Percentiles rank a stretch among this genome's conserved stretches.
These are phyloP conservation scores for Aphaenogaster ashmeadi DNA, from an alignment of 1,140 invertebrate genomes.

Conservation along the genomic window DNA sequence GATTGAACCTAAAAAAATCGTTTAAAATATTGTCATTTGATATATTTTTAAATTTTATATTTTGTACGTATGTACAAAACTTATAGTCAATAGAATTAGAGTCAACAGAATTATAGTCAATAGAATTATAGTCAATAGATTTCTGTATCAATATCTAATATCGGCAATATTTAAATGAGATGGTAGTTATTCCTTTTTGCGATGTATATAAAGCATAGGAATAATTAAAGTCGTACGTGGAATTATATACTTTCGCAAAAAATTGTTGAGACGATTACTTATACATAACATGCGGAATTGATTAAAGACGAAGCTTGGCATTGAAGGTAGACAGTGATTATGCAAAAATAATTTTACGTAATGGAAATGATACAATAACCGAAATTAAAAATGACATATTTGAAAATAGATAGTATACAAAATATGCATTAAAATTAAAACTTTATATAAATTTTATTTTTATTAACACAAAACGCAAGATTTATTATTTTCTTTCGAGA, in stretches of 20 bases:
- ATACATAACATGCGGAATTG: neutral
- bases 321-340: neutral
- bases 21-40: neutral
- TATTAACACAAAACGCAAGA: neutral
- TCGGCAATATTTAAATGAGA: neutral
- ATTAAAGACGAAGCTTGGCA: neutral
- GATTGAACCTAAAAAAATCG: neutral
- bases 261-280: neutral
- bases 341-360: neutral
- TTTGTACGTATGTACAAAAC: neutral
- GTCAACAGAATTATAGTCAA: neutral
- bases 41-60: neutral
- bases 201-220: neutral
- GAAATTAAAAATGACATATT: conserved; percentile 10
- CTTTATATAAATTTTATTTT: neutral
- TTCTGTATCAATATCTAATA: neutral
- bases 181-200: neutral
- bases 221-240: neutral
- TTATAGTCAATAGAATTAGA: neutral
- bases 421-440: neutral
- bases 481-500: neutral
- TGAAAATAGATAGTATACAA: neutral
- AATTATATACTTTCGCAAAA: conserved; percentile 12
- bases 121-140: neutral
- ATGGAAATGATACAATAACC: neutral